phyloP scores from a whole-genome alignment of 2,113 vertebrate species.

The Hemiscyllium ocellatum region DNA sequence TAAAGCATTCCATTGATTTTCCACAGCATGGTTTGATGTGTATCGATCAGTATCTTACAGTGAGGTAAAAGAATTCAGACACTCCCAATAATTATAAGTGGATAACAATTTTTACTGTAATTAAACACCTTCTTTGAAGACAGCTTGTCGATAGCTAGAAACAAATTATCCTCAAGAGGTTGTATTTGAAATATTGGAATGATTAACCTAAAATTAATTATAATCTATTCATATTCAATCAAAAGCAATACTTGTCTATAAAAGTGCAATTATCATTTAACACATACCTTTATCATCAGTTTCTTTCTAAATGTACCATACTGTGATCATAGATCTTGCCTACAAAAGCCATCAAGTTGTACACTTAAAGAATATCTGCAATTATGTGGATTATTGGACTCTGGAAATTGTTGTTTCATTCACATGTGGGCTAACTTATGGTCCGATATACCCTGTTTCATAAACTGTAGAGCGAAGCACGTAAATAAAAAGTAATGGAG shows the following conservation, averaged over 20 bases:
- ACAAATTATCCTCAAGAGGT: constrained; percentile 24
- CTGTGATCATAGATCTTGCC: background rate
- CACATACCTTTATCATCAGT: background rate
- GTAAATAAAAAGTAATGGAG: background rate
- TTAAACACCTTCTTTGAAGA: constrained; percentile 28
- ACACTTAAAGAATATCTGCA: background rate
- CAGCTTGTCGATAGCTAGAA: constrained; percentile 19
- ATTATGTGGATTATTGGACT: background rate
- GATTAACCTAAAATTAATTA: constrained; percentile 21
- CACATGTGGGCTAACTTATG: background rate
- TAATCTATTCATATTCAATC: constrained; percentile 34
- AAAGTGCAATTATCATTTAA: constrained; percentile 31
- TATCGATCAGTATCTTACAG: background rate
- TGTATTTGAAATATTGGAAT: constrained; percentile 13
- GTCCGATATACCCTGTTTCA: background rate
- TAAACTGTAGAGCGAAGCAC: background rate
- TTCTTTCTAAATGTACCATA: background rate
- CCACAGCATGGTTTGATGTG: background rate
- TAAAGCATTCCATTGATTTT: constrained; percentile 6
- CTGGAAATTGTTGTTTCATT: background rate
- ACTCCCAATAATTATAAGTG: constrained; percentile 13
- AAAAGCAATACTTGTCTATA: constrained; percentile 13
- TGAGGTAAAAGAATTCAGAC: background rate
- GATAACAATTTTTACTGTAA: constrained; percentile 27
- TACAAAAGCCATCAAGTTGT: background rate